These are phyloP conservation scores for Ophraella communa DNA, from an alignment of 2,888 invertebrate species.

Conservation along the genomic window DNA sequence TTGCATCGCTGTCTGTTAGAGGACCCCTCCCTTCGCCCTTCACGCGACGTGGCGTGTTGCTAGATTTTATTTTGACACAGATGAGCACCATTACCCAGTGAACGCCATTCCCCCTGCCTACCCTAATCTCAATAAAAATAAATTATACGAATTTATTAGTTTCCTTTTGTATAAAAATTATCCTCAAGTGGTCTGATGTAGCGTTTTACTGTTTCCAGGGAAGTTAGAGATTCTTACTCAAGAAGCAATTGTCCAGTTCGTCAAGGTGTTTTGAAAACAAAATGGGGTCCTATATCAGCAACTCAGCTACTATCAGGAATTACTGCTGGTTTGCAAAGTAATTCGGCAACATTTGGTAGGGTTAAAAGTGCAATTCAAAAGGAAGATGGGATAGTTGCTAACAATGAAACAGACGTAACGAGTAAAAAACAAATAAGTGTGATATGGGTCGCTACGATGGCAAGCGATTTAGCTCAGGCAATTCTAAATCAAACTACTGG, in stretches of 20 bases:
- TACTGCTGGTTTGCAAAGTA: constrained; percentile 68
- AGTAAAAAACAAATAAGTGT: constrained; percentile 57
- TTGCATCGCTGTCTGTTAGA: no score
- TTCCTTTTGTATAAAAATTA: no score
- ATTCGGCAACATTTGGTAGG: constrained; percentile 63
- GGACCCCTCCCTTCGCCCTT: no score
- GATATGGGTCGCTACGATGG: constrained; percentile 67
- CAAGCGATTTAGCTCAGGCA: constrained; percentile 73
- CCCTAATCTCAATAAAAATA: neutral
- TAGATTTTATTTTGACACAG: no score
- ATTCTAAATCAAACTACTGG: constrained; percentile 68
- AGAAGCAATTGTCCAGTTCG: constrained; percentile 66
- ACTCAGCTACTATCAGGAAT: constrained; percentile 68
- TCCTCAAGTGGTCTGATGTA: no score
- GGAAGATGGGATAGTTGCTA: constrained; percentile 37
- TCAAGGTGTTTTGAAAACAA: constrained; percentile 69
- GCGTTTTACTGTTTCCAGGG: constrained; percentile 8
- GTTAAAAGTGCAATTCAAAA: constrained; percentile 56
- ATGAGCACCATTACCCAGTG: no score
- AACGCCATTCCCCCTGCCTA: no score
- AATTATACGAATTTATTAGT: neutral
- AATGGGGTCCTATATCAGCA: constrained; percentile 68
- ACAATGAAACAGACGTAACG: constrained; percentile 19
- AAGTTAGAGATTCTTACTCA: constrained; percentile 8
- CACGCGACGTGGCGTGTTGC: no score